Evolutionary conservation across 2,113 vertebrate species (phyloP).

Genomic region (Beaufortia kweichowensis): DNA sequence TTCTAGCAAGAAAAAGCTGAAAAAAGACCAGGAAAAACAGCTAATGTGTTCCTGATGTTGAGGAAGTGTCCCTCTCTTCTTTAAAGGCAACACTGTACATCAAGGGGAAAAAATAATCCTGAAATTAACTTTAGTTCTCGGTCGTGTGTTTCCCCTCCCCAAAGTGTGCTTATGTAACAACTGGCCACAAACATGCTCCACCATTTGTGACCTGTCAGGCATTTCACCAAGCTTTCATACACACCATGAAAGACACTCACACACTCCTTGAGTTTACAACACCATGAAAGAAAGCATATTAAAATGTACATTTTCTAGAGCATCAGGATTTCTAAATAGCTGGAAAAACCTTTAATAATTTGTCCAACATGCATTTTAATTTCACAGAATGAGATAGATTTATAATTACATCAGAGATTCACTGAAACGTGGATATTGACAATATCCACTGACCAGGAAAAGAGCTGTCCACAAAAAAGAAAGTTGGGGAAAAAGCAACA

Average conservation of each 20-base stretch:
- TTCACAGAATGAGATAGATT: too few species aligned
- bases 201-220: conserved; percentile 62
- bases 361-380: too few species aligned
- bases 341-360: too few species aligned
- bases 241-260: conserved; percentile 21
- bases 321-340: not conserved
- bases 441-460: not conserved
- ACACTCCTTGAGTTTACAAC: not conserved
- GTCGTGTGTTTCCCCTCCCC: conserved; percentile 29
- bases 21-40: not conserved
- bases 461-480: not conserved
- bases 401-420: not conserved
- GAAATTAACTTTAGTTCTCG: conserved; percentile 52
- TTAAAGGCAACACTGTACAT: not conserved
- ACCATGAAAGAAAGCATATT: not conserved
- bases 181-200: conserved; percentile 65
- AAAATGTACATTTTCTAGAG: not conserved
- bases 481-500: too few species aligned
- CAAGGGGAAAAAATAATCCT: conserved; percentile 27
- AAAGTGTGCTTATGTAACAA: conserved; percentile 59
- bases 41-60: conserved; percentile 34
- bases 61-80: conserved; percentile 8
- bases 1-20: too few species aligned
- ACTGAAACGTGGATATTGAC: not conserved
- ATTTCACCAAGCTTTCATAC: conserved; percentile 32